Evolutionary conservation across 2,113 vertebrate genomes (phyloP).

Genomic region (Eptesicus fuscus): DNA sequence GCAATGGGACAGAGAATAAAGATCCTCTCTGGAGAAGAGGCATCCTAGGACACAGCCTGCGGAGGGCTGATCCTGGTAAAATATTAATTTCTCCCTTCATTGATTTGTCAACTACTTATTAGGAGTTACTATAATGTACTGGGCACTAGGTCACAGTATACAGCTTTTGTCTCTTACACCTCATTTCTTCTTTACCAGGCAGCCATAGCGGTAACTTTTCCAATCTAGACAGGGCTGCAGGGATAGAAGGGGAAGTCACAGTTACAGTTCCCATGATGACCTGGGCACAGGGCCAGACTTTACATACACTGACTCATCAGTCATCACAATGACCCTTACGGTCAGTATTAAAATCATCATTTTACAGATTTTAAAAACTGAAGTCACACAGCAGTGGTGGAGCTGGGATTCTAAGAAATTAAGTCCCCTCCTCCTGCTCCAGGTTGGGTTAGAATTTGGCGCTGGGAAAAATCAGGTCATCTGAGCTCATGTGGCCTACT

Average conservation of each 20-base stretch:
- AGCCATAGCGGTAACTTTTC: neutral
- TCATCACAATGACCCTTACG: neutral
- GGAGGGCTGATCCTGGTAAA: neutral
- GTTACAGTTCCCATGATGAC: neutral
- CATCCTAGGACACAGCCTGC: neutral
- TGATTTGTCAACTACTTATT: neutral
- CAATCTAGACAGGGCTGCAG: neutral
- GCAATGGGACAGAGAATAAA: neutral
- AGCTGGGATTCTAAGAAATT: constrained; percentile 8
- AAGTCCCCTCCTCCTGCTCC: neutral
- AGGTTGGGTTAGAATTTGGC: constrained; percentile 11
- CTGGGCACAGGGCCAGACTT: neutral
- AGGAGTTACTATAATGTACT: neutral
- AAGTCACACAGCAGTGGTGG: neutral
- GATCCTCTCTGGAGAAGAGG: neutral
- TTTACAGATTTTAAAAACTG: neutral
- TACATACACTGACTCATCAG: neutral
- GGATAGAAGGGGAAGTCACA: neutral
- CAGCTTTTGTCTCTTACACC: neutral
- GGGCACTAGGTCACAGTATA: neutral
- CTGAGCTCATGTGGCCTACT: constrained; percentile 49
- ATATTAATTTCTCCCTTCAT: neutral
- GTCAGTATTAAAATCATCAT: neutral
- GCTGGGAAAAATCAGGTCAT: constrained; percentile 40
- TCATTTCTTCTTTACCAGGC: neutral